phyloP scores from a whole-genome alignment of 2,113 vertebrate species.

The Pterophyllum scalare region DNA sequence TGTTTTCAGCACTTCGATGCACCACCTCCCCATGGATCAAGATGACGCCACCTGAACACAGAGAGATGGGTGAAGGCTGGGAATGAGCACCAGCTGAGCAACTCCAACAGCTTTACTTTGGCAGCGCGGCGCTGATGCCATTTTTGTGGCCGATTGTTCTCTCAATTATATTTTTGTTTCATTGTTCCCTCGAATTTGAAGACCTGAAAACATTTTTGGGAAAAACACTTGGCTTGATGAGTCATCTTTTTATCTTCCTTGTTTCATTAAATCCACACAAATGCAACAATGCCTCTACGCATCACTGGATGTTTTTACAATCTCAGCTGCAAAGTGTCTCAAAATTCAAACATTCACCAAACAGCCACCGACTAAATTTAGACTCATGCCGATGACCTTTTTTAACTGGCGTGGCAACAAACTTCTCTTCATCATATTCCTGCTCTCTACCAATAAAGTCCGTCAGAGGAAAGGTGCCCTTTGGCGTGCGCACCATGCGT shows the following conservation, averaged over 20 bases:
- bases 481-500: conserved; percentile 86
- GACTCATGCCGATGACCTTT: conserved; percentile 84
- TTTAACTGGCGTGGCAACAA: conserved; percentile 83
- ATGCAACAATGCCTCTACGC: too few relatives aligned
- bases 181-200: background rate
- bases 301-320: background rate
- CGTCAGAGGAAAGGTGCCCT: conserved; percentile 79
- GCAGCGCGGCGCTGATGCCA: background rate
- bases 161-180: background rate
- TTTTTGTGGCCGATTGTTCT: background rate
- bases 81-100: background rate
- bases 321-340: background rate
- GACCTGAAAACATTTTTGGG: background rate
- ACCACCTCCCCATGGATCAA: conserved; percentile 94
- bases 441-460: conserved; percentile 87
- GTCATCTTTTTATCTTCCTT: background rate
- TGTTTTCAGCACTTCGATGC: conserved; percentile 91
- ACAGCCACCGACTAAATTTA: background rate
- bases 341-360: background rate
- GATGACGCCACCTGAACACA: conserved; percentile 83
- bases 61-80: background rate
- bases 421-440: conserved; percentile 76
- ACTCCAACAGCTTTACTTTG: background rate
- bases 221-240: background rate
- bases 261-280: background rate